Percentiles rank a stretch among this genome's conserved stretches.
Conservation (phyloP, 1,140 invertebrate species). For the Helicorthomorpha holstii region DNA sequence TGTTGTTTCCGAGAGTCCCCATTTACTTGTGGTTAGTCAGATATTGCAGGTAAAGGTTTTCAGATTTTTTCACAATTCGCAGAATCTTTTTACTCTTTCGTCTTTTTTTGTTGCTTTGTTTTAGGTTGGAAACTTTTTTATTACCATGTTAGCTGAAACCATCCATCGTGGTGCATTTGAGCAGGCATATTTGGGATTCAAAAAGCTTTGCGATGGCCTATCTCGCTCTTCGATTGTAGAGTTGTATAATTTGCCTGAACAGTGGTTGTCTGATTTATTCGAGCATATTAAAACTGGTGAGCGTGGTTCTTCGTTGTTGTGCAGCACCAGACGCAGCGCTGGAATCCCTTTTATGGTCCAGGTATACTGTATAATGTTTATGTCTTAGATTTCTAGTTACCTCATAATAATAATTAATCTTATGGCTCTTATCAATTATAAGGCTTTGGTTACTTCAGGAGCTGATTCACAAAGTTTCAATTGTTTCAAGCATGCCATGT, state of each 20-base stretch:
- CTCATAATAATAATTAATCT: too few species aligned
- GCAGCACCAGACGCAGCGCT: slow-evolving; percentile 71
- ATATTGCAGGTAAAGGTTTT: slow-evolving; percentile 3
- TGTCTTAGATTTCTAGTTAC: too few species aligned
- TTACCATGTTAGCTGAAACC: slow-evolving; percentile 51
- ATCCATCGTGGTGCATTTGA: slow-evolving; percentile 92
- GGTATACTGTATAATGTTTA: too few species aligned
- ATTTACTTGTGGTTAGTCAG: slow-evolving; percentile 17
- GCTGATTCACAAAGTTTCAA: slow-evolving; percentile 8
- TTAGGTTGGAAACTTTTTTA: slow-evolving; percentile 53
- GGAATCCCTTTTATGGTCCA: slow-evolving; percentile 81
- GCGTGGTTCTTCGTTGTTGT: slow-evolving; percentile 36
- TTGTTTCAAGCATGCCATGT: slow-evolving; percentile 14
- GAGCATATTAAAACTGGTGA: slow-evolving; percentile 32
- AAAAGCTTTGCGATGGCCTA: slow-evolving; percentile 45
- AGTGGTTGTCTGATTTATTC: slow-evolving; percentile 53
- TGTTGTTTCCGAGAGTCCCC: slow-evolving; percentile 16
- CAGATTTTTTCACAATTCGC: slow-evolving; percentile 11
- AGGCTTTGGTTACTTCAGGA: slow-evolving; percentile 8
- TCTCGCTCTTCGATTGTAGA: slow-evolving; percentile 34
- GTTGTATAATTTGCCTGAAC: slow-evolving; percentile 42
- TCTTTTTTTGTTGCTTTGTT: not conserved
- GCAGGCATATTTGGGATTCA: slow-evolving; percentile 79
- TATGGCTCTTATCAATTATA: not conserved
- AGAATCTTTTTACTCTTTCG: slow-evolving; percentile 1